These are phyloP conservation scores for Pemphredon lugubris DNA, from an alignment of 2,888 invertebrate species.

Conservation along the genomic window DNA sequence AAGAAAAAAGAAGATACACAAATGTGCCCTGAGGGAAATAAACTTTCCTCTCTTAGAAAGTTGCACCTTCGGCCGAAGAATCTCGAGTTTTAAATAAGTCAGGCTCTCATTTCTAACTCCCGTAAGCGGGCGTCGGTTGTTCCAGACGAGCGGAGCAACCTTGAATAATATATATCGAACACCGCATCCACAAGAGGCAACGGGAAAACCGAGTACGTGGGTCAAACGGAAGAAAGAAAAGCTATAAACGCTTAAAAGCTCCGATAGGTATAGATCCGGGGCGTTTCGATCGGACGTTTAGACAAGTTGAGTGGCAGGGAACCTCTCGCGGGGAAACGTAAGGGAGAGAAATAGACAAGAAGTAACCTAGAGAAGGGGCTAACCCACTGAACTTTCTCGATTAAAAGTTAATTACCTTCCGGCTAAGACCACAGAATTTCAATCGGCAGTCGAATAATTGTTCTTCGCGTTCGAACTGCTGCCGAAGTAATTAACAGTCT, in stretches of 20 bases:
- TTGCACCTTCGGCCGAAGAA: conserved; percentile 42
- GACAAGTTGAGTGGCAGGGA: conserved; percentile 72
- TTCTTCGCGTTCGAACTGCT: conserved; percentile 62
- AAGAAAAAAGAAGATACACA: conserved; percentile 41
- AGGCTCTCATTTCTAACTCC: conserved; percentile 33
- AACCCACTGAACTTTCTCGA: conserved; percentile 74
- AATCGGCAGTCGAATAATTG: conserved; percentile 75
- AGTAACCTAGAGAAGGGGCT: conserved; percentile 54
- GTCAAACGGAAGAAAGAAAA: conserved; percentile 15
- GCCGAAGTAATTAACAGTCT: conserved; percentile 64
- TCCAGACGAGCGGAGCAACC: conserved; percentile 14
- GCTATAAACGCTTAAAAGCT: conserved; percentile 14
- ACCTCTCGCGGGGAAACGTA: conserved; percentile 32
- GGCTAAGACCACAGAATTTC: conserved; percentile 76
- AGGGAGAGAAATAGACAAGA: conserved; percentile 47
- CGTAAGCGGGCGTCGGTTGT: conserved; percentile 23
- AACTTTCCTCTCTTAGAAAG: conserved; percentile 41
- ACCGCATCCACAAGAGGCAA: conserved; percentile 3
- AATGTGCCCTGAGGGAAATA: conserved; percentile 51
- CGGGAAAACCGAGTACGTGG: neutral
- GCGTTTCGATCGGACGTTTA: conserved; percentile 65
- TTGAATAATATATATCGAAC: conserved; percentile 40
- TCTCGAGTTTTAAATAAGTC: conserved; percentile 55
- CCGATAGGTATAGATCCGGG: conserved; percentile 10
- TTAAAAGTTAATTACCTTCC: conserved; percentile 78